Conservation (phyloP, 2,888 invertebrate genomes). For the Carterocephalus palaemon region DNA sequence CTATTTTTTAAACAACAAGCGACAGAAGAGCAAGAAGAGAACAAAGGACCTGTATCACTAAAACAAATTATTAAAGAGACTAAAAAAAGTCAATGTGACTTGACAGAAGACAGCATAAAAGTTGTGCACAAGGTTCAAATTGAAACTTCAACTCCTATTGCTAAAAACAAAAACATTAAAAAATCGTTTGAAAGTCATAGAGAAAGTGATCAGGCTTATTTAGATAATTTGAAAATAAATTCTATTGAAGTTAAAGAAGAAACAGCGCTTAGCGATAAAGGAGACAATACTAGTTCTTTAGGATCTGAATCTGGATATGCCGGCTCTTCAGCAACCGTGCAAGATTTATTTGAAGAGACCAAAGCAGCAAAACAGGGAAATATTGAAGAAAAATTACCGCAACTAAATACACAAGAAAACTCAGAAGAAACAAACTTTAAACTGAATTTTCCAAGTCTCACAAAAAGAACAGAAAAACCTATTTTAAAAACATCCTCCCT, state of each 20-base stretch:
- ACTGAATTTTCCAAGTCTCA: conserved; percentile 46
- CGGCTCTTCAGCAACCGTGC: conserved; percentile 44
- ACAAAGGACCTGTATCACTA: conserved; percentile 3
- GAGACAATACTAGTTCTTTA: conserved; percentile 46
- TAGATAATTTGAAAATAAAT: conserved; percentile 37
- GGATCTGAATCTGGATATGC: conserved; percentile 56
- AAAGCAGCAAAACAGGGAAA: conserved; percentile 27
- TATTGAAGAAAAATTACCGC: conserved; percentile 20
- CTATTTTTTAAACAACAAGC: neutral
- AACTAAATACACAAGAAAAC: conserved; percentile 29
- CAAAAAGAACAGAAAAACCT: conserved; percentile 36
- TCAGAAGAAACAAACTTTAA: conserved; percentile 37
- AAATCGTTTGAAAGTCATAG: conserved; percentile 26
- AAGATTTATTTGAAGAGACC: conserved; percentile 40
- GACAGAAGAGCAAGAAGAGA: neutral
- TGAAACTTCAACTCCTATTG: conserved; percentile 46
- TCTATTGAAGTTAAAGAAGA: conserved; percentile 36
- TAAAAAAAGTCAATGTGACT: conserved; percentile 8
- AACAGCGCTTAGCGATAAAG: conserved; percentile 35
- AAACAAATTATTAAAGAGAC: conserved; percentile 6
- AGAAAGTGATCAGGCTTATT: conserved; percentile 32
- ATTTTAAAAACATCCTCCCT: conserved; percentile 46
- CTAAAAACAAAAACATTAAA: conserved; percentile 26
- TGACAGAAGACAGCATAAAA: neutral
- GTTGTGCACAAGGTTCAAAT: conserved; percentile 42